A percentile compares a stretch with the other conserved stretches of the same genome.
These are phyloP conservation scores for Bos javanicus DNA, from an alignment of 2,113 vertebrate species.

Conservation along the genomic window DNA sequence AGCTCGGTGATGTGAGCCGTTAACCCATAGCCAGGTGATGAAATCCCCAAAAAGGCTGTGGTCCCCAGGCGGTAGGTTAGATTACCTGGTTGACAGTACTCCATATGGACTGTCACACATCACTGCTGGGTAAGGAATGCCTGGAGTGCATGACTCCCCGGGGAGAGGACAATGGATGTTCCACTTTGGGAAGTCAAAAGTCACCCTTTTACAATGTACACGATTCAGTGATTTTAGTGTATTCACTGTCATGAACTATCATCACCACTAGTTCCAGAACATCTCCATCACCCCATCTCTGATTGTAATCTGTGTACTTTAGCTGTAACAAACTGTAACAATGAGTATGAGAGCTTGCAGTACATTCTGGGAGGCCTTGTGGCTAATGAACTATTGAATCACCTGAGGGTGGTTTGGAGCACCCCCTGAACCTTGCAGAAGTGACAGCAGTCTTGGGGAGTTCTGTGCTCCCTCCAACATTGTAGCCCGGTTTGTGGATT, in stretches of 20 bases:
- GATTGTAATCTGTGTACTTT: not conserved
- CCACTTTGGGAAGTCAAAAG: not conserved
- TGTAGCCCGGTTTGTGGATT: not conserved
- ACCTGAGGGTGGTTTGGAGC: not conserved
- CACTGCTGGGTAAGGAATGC: not conserved
- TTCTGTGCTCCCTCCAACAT: not conserved
- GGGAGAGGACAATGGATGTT: not conserved
- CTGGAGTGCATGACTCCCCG: not conserved
- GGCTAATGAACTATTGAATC: not conserved
- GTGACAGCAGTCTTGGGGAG: not conserved
- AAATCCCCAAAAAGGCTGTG: not conserved
- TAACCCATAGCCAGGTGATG: accelerated
- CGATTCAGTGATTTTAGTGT: not conserved
- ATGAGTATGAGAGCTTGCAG: not conserved
- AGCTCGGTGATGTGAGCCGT: not conserved
- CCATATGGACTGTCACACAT: not conserved
- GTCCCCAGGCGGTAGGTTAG: not conserved
- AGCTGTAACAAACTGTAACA: not conserved
- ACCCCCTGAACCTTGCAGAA: not conserved
- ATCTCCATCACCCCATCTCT: not conserved
- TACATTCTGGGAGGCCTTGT: not conserved
- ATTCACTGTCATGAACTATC: not conserved
- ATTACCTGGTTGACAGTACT: not conserved
- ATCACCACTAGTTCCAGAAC: not conserved
- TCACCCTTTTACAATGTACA: not conserved